These are phyloP conservation scores for Piprites chloris DNA, from an alignment of 2,113 vertebrate genomes.

Conservation along the genomic window DNA sequence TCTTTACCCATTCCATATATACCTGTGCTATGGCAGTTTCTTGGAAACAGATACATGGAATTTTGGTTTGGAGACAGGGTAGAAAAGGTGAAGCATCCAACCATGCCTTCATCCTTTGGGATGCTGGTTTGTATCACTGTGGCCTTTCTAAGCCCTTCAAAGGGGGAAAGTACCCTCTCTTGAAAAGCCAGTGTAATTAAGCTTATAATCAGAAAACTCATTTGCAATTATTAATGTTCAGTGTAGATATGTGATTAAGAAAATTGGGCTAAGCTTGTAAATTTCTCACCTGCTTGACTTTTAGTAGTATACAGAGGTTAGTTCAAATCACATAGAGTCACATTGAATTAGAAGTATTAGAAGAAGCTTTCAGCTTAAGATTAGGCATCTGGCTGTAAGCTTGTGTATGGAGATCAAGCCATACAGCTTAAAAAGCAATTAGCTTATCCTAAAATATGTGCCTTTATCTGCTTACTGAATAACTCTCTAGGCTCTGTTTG, in stretches of 20 bases:
- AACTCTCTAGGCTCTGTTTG: not conserved
- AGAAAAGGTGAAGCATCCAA: not conserved
- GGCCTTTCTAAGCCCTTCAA: not conserved
- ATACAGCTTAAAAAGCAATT: conserved; percentile 14
- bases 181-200: not conserved
- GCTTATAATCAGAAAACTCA: not conserved
- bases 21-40: not conserved
- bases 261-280: not conserved
- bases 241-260: not conserved
- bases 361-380: not conserved
- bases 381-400: conserved; percentile 24
- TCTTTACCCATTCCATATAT: not conserved
- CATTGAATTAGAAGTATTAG: conserved; percentile 39
- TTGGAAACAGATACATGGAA: not conserved
- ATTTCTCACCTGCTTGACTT: not conserved
- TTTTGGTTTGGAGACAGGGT: not conserved
- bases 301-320: not conserved
- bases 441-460: not conserved
- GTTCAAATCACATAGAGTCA: not conserved
- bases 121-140: not conserved
- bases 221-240: not conserved
- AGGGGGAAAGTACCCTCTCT: not conserved
- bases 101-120: not conserved
- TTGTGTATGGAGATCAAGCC: not conserved
- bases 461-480: conserved; percentile 24